Evolutionary conservation across 2,888 invertebrate species (phyloP), one percentile per base, ranked within the genome.

Genomic region (Margaritifera margaritifera): DNA sequence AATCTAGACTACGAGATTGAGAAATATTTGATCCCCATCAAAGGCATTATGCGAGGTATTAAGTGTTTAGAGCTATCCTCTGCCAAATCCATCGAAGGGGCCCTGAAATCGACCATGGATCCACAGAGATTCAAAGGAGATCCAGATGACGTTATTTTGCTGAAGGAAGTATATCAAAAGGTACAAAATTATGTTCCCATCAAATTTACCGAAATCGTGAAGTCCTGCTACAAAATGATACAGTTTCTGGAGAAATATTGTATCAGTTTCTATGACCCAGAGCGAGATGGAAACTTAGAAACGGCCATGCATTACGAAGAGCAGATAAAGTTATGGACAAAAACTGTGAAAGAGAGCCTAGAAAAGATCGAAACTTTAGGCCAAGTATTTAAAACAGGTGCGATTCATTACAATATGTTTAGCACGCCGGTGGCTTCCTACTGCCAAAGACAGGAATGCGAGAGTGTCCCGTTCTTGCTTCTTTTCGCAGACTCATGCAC

Each of bases 401-500:
- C 80, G 18, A 67, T 84, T 27, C 75, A 75, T 31, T 69, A 76
- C 27, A 70, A 76, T 1, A 78, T 80, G 70, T 77, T 86, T 55
- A 80, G 77, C 52, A 63, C 80, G 11, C 76, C 83, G 8, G 82
- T 81, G 0, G 69, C 75, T 8, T 79, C 84, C 18, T 78, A 85
- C 62, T 81, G 82, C 64, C 71, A 84, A 62, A 74, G 78, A 54
- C 71, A 75, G 52, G 81, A 85, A 65, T 81, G 83, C 69, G 79
- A 80, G 58, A 74, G 82, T 50, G 77, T 84, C 31, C 84, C 86
- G 4, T 83, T 86, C 55, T 72, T 88, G 4, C 72, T 87, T 31
- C 53, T 87, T 18, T 86, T 88, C 62, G 83, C 87, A 0, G 86
- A 87, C 50, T 82, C 83, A 1, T 82, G 84, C 70, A 81, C 86